Conservation (phyloP, 1,140 invertebrate genomes). For the Scaptomyza graminum region DNA sequence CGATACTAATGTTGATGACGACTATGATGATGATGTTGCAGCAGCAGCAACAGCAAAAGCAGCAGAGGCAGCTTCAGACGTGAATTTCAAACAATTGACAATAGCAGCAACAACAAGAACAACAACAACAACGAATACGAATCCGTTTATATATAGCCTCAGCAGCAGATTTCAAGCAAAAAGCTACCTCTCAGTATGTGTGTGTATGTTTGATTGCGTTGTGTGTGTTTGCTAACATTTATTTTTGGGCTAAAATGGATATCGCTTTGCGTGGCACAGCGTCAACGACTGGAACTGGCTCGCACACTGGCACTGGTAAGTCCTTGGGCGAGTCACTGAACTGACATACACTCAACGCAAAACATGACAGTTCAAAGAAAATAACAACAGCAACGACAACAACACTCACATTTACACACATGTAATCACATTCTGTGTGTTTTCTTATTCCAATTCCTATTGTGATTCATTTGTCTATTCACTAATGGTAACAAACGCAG, state of each 20-base stretch:
- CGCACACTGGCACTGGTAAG: slow-evolving; percentile 62
- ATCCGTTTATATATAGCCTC: slow-evolving; percentile 44
- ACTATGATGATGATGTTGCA: slow-evolving; percentile 12
- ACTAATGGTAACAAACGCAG: slow-evolving; percentile 17
- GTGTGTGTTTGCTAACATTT: slow-evolving; percentile 55
- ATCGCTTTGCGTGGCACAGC: slow-evolving; percentile 66
- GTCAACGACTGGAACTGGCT: slow-evolving; percentile 42
- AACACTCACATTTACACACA: slow-evolving; percentile 5
- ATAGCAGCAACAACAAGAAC: slow-evolving; percentile 15
- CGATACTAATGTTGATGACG: neutral
- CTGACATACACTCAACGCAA: slow-evolving; percentile 20
- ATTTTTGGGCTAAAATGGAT: slow-evolving; percentile 72
- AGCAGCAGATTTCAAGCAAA: slow-evolving; percentile 44
- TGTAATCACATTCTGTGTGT: slow-evolving; percentile 42
- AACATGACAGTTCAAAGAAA: slow-evolving; percentile 61
- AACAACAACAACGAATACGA: slow-evolving; percentile 27
- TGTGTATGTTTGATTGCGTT: slow-evolving; percentile 45
- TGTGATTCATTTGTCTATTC: slow-evolving; percentile 46
- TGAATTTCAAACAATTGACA: slow-evolving; percentile 59
- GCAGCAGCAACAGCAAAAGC: slow-evolving; percentile 30
- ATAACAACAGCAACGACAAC: neutral
- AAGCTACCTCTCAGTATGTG: slow-evolving; percentile 18
- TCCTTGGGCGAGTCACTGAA: slow-evolving; percentile 60
- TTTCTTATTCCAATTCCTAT: slow-evolving; percentile 28
- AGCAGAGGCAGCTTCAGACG: slow-evolving; percentile 20